Base-by-base conservation (phyloP, 2,113 vertebrate species). In the Riparia riparia region DNA sequence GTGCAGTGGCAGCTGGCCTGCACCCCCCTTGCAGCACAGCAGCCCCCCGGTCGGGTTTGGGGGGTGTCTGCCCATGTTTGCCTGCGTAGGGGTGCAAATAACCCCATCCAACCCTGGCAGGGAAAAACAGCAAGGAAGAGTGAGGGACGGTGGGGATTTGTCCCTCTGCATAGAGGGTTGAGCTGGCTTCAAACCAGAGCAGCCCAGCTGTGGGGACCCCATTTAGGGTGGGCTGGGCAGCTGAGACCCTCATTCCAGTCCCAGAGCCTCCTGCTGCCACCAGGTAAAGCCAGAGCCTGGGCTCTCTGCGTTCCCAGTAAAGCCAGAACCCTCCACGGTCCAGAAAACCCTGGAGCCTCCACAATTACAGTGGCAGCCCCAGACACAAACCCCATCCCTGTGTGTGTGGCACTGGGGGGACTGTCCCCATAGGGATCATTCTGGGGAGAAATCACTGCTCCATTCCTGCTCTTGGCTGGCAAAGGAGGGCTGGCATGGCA, bases 351-450 rank as follows among this genome's bases (percentile, higher is more conserved):
- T 3, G 32, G 32, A 28, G 8, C 41, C 22, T 51, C 16, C 4
- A 1, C 12, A 51, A 5, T 4, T 3, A 0, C 6, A 44, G 34
- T 2, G 19, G n/a, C 49, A 56, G 78, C 14, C 6, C 7, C 1
- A 4, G 76, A 34, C 13, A 6, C 69, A 28, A 68, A 9, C 47
- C 10, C 84, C 26, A 2, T 65, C 25, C n/a, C 50, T 17, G 7
- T 25, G 29, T 32, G 21, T 1, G 3, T 66, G 78, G 11, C 72
- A 49, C 28, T 4, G 3, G 2, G 12, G 82, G 73, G 37, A 42
- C 22, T 0, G 0, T 9, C 42, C 44, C n/a, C 50, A 14, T 25
- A 21, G 44, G 10, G 34, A 32, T 47, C 3, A 0, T 39, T 50
- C 0, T 32, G 4, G 53, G 49, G 34, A 7, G 9, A 31, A 85